These are phyloP conservation scores for Aptenodytes forsteri DNA, from an alignment of 2,113 vertebrate genomes.

Conservation along the genomic window DNA sequence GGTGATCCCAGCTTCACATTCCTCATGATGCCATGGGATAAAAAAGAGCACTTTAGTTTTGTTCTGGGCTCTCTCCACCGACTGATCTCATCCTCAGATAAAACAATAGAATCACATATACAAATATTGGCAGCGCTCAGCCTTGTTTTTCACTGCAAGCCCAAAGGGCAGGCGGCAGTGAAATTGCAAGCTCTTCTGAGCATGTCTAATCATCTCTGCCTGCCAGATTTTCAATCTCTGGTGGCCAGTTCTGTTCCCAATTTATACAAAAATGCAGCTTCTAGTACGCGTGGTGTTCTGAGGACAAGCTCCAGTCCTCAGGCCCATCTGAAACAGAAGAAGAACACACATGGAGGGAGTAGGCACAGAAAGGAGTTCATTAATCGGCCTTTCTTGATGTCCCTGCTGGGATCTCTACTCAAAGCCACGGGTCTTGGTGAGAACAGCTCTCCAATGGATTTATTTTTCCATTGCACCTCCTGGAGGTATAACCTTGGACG, in stretches of 20 bases:
- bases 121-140: not conserved
- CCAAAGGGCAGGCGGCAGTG: conserved; percentile 8
- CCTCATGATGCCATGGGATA: not conserved
- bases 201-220: conserved; percentile 37
- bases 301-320: not conserved
- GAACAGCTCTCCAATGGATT: not conserved
- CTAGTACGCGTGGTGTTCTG: not conserved
- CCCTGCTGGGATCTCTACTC: not conserved
- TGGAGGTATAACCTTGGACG: not conserved
- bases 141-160: conserved; percentile 11
- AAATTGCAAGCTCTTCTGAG: conserved; percentile 32
- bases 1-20: not conserved
- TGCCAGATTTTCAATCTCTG: not conserved
- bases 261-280: not conserved
- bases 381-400: not conserved
- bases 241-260: not conserved
- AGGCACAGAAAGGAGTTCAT: not conserved
- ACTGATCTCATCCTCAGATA: not conserved
- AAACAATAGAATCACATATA: not conserved
- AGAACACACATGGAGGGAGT: not conserved
- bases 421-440: not conserved
- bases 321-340: not conserved
- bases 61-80: not conserved
- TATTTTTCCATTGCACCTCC: not conserved
- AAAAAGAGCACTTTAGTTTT: not conserved